Evolutionary conservation across 1,140 invertebrate species (phyloP).

Genomic region (Steinernema feltiae): DNA sequence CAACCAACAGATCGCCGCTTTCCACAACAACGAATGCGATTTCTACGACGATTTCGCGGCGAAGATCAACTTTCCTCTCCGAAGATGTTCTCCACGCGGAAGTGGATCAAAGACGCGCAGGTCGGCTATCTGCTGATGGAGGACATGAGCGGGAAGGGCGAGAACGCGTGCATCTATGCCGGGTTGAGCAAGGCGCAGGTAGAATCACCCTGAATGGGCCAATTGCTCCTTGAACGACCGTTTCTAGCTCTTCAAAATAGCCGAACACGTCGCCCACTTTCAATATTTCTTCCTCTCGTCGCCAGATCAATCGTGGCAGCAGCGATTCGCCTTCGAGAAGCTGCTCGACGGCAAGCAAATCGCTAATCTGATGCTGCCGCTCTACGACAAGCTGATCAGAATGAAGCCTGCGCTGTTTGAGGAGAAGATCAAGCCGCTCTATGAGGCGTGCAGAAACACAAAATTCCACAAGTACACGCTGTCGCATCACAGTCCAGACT

Average conservation of each 20-base stretch:
- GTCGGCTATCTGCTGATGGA: slow-evolving; percentile 3
- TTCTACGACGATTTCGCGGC: slow-evolving; percentile 6
- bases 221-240: too few species aligned
- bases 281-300: background rate
- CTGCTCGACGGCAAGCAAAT: background rate
- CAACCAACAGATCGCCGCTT: background rate
- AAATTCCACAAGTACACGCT: background rate
- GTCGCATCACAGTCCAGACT: background rate
- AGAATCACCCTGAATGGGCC: background rate
- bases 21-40: slow-evolving; percentile 8
- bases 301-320: background rate
- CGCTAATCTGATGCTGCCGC: background rate
- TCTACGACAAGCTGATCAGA: background rate
- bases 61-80: background rate
- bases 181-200: background rate
- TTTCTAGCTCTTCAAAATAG: slow-evolving; percentile 7
- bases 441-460: background rate
- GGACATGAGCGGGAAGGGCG: background rate
- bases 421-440: background rate
- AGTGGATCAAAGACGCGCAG: background rate
- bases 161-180: background rate
- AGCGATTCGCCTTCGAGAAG: background rate
- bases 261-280: slow-evolving; percentile 10
- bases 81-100: slow-evolving; percentile 11
- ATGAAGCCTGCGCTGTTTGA: slow-evolving; percentile 2